These are phyloP conservation scores for Leucophora obtusa DNA, from an alignment of 2,888 invertebrate genomes.

Conservation along the genomic window DNA sequence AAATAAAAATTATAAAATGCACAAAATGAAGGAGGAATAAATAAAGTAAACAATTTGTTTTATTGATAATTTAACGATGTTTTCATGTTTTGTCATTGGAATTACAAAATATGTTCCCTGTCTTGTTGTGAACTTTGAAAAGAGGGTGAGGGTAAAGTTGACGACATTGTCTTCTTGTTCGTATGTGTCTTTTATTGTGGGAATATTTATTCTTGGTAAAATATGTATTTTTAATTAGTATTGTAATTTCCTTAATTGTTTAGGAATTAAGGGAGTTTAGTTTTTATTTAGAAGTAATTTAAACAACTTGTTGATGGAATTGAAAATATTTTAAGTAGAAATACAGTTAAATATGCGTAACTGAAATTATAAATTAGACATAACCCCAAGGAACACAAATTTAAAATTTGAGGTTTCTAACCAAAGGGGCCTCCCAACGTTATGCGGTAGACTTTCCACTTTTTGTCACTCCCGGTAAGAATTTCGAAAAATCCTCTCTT, in stretches of 20 bases:
- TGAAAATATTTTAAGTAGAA: not conserved
- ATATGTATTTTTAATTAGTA: slow-evolving; percentile 47
- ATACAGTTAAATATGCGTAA: too few relatives aligned
- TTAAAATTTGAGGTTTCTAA: too few relatives aligned
- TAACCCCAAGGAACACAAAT: too few relatives aligned
- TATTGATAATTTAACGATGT: slow-evolving; percentile 17
- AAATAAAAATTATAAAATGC: not conserved
- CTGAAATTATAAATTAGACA: too few relatives aligned
- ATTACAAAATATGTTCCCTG: slow-evolving; percentile 18
- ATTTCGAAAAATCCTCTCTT: too few relatives aligned
- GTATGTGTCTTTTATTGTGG: slow-evolving; percentile 12
- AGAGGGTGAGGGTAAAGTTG: not conserved
- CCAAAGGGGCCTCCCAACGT: too few relatives aligned
- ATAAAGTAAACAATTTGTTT: not conserved
- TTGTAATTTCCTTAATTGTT: slow-evolving; percentile 16
- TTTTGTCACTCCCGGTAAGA: too few relatives aligned
- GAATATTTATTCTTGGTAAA: slow-evolving; percentile 22
- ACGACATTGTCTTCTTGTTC: not conserved
- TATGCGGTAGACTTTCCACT: too few relatives aligned
- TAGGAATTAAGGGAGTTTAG: slow-evolving; percentile 6
- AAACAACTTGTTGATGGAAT: slow-evolving; percentile 21
- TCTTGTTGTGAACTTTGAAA: not conserved
- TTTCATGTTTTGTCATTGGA: slow-evolving; percentile 39
- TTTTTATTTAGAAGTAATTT: slow-evolving; percentile 1
- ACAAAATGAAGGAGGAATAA: not conserved